These are phyloP conservation scores for Drosophila miranda DNA, from an alignment of 1,140 invertebrate genomes.

Conservation along the genomic window DNA sequence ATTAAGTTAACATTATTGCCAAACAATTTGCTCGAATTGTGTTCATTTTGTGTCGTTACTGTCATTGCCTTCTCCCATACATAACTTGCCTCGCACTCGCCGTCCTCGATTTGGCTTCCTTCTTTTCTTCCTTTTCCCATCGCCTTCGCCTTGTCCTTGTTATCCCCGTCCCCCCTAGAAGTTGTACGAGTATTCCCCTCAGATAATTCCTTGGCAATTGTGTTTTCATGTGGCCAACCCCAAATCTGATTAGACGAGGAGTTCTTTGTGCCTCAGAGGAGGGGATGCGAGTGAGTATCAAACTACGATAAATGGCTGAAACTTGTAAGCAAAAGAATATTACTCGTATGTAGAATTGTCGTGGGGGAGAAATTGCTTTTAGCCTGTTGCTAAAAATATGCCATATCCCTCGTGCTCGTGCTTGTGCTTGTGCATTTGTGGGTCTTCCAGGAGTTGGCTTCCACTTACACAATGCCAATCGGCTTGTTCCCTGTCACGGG, in stretches of 20 bases:
- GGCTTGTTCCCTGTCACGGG: constrained; percentile 49
- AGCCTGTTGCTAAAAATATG: constrained; percentile 68
- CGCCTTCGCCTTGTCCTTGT: constrained; percentile 39
- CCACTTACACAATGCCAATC: constrained; percentile 45
- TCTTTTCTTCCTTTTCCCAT: constrained; percentile 15
- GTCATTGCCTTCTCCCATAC: constrained; percentile 51
- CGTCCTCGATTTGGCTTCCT: constrained; percentile 4
- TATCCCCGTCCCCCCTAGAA: constrained; percentile 26
- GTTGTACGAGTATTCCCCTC: constrained; percentile 8
- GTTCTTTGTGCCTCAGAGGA: not conserved
- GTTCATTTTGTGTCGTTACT: constrained; percentile 73
- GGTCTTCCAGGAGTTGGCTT: constrained; percentile 45
- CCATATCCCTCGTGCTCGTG: constrained; percentile 9
- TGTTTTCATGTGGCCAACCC: constrained; percentile 66
- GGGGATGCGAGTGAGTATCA: constrained; percentile 52
- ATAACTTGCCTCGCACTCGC: constrained; percentile 38
- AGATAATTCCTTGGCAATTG: constrained; percentile 70
- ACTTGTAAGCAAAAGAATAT: constrained; percentile 72
- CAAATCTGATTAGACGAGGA: constrained; percentile 70
- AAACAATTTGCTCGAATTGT: constrained; percentile 78
- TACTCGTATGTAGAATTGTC: constrained; percentile 28
- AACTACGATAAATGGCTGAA: constrained; percentile 76
- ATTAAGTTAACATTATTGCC: constrained; percentile 81
- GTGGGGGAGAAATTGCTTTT: constrained; percentile 59
- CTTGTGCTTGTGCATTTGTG: constrained; percentile 30